These are phyloP conservation scores for Cliona cf. orientalis DNA, from an alignment of 37 sponge, comb jelly and placozoan genomes.

Conservation along the genomic window DNA sequence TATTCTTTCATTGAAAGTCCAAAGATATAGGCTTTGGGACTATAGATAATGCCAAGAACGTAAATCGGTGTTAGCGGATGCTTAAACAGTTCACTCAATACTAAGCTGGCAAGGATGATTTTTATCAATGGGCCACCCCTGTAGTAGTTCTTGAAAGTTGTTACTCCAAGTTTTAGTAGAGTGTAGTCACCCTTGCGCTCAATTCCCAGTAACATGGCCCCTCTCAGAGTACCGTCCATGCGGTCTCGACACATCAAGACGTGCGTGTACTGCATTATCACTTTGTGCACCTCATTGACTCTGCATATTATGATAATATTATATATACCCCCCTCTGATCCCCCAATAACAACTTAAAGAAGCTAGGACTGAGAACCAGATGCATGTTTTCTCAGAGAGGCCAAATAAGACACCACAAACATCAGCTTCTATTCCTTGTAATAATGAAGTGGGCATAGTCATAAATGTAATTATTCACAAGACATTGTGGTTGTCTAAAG, in stretches of 20 bases:
- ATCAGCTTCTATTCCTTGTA: no score
- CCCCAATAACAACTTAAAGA: no score
- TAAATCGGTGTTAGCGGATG: conserved; percentile 2
- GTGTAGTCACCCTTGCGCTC: conserved; percentile 1
- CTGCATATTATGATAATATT: no score
- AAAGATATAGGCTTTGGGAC: conserved; percentile 1
- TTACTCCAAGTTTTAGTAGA: neutral
- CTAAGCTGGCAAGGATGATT: neutral
- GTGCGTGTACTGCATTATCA: neutral
- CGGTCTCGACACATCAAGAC: conserved; percentile 54
- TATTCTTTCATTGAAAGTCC: neutral
- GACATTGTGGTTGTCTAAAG: no score
- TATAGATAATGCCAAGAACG: neutral
- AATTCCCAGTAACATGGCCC: conserved; percentile 49
- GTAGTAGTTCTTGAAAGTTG: neutral
- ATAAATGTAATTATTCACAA: no score
- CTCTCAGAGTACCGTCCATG: conserved; percentile 69
- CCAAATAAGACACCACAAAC: no score
- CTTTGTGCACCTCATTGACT: neutral
- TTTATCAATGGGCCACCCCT: neutral
- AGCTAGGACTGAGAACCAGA: no score
- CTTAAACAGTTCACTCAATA: neutral
- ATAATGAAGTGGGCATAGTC: no score
- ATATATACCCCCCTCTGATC: no score
- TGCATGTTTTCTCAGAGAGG: no score